phyloP scores from a whole-genome alignment of 2,888 invertebrate species.

The Plagodis dolabraria region DNA sequence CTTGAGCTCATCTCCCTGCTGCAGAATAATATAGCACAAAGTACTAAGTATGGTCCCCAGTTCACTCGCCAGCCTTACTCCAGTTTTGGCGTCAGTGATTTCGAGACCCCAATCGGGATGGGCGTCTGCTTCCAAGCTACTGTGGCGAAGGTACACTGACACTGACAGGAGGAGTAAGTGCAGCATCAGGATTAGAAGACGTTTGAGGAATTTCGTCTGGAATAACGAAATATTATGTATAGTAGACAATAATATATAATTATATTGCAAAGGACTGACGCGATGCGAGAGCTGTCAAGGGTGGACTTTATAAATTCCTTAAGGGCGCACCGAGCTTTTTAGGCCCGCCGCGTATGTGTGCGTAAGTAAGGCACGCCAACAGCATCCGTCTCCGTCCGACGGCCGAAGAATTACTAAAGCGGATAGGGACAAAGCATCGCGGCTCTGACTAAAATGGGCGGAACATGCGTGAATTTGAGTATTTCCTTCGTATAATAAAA shows the following conservation, averaged over 20 bases:
- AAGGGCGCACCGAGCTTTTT: no score
- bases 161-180: constrained; percentile 95
- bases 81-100: constrained; percentile 66
- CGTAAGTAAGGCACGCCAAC: no score
- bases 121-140: constrained; percentile 65
- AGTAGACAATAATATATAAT: neutral
- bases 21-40: constrained; percentile 93
- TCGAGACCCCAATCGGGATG: constrained; percentile 72
- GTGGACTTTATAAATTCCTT: no score
- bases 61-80: constrained; percentile 91
- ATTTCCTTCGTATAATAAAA: no score
- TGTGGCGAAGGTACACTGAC: constrained; percentile 95
- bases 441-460: no score
- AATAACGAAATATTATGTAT: constrained; percentile 31
- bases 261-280: no score
- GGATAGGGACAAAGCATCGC: no score
- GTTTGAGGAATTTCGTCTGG: constrained; percentile 96
- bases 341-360: no score
- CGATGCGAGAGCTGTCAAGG: no score
- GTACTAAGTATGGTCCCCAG: constrained; percentile 94
- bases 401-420: no score
- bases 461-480: no score
- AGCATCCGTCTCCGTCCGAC: no score
- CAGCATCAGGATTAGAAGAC: constrained; percentile 93
- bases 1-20: constrained; percentile 97